phyloP scores from a whole-genome alignment of 2,888 invertebrate genomes.

The Lycaena phlaeas region DNA sequence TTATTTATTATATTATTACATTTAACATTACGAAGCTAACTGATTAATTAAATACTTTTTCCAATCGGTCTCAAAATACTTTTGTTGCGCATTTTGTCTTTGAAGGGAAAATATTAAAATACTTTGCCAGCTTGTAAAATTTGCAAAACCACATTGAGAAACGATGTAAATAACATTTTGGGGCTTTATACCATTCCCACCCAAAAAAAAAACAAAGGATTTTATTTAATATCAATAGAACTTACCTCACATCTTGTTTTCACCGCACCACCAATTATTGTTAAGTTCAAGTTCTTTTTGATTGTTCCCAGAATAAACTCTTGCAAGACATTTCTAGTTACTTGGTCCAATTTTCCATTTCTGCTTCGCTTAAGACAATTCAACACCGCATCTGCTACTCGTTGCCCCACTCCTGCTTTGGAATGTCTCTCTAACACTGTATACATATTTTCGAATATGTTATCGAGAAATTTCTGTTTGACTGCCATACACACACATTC shows the following conservation, averaged over 20 bases:
- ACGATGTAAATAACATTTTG: too few species aligned
- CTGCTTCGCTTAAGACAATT: slow-evolving; percentile 40
- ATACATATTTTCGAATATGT: slow-evolving; percentile 34
- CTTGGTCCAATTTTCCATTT: slow-evolving; percentile 48
- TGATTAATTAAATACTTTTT: too few species aligned
- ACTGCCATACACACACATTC: slow-evolving; percentile 49
- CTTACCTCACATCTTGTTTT: slow-evolving; percentile 63
- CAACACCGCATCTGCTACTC: slow-evolving; percentile 41
- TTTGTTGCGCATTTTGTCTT: too few species aligned
- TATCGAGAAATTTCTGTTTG: slow-evolving; percentile 50
- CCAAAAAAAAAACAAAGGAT: too few species aligned
- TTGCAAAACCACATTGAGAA: too few species aligned
- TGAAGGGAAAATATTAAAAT: too few species aligned
- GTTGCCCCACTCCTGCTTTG: slow-evolving; percentile 17
- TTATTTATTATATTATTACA: too few species aligned
- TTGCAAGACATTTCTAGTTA: slow-evolving; percentile 41
- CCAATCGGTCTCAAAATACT: too few species aligned
- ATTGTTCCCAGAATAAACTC: slow-evolving; percentile 46
- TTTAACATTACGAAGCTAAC: too few species aligned
- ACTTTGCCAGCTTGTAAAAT: too few species aligned
- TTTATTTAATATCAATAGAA: too few species aligned
- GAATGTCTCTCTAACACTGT: not conserved
- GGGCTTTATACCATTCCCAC: too few species aligned
- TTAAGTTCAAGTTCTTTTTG: slow-evolving; percentile 52
- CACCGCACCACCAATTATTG: slow-evolving; percentile 58